Base-by-base conservation (phyloP, 1,140 invertebrate species). In the Eciton burchellii region DNA sequence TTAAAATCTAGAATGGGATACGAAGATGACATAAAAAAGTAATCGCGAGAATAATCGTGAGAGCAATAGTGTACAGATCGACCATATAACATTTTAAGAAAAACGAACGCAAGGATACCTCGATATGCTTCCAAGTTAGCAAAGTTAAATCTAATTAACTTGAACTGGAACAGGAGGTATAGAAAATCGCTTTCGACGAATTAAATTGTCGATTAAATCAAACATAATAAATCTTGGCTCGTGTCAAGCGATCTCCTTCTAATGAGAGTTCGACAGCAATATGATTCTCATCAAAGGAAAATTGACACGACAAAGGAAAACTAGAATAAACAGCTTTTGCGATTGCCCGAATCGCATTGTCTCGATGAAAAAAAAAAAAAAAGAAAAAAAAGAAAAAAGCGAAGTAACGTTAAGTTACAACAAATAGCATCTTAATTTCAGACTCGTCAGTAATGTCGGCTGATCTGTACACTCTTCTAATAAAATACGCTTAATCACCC, bases 121-220 rank as follows among this genome's bases (percentile, higher is more conserved):
- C 76, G 82, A 76, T 83, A 60, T 82, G 56, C 60, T 73, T 91
- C 91, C 93, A 88, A 92, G 91, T 91, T 89, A 79, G 74, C 73
- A 88, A 86, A 85, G 92, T 93, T 93, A 93, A 93, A 91, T 88
- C 79, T 62, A 92, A 91, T 93, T 91, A 93, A 93, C 89, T 90
- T 88, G 90, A 92, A 92, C 93, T 93, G 92, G 91, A 90, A 86
- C 83, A 88, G 90, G n/a, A n/a, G 89, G 84, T 77, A 35, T 35
- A 35, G 2, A 45, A 76, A 68, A 86, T 57, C 4, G 41, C 9
- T 60, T 52, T 21, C 72, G 59, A 74, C 41, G 12, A 2, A 70
- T 16, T 24, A 54, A 66, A 59, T 29, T 82, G 65, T 47, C 29
- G 81, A 82, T 56, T 59, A 76, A 84, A 57, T 14, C 45, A 74